These are phyloP conservation scores for Delichon dasypus DNA, from an alignment of 2,797 vertebrate species.

Conservation along the genomic window DNA sequence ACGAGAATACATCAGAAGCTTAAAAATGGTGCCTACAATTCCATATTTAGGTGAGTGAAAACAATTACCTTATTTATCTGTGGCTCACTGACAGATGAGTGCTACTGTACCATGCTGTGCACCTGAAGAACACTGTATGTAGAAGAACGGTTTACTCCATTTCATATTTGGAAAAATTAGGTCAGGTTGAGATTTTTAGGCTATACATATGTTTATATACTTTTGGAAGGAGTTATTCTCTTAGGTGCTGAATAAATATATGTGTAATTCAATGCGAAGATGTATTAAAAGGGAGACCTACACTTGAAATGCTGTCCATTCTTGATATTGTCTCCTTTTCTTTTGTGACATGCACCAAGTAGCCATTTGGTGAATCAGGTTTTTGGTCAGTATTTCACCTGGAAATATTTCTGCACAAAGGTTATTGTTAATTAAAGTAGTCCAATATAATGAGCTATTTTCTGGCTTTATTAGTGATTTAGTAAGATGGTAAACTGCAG, in stretches of 20 bases:
- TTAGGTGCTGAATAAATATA: not conserved
- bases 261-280: not conserved
- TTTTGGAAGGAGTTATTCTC: not conserved
- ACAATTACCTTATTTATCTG: not conserved
- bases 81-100: not conserved
- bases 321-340: not conserved
- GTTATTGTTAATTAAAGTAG: not conserved
- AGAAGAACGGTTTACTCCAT: not conserved
- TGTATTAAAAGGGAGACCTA: not conserved
- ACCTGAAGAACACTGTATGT: not conserved
- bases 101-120: not conserved
- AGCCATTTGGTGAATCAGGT: not conserved
- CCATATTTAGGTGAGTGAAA: conserved; percentile 88
- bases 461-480: not conserved
- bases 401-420: not conserved
- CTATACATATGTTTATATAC: not conserved
- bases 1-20: conserved; percentile 89
- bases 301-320: not conserved
- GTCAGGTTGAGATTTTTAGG: not conserved
- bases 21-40: conserved; percentile 93
- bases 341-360: not conserved
- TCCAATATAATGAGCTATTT: not conserved
- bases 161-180: not conserved
- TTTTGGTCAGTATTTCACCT: not conserved
- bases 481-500: not conserved